Percentiles rank a stretch among this genome's conserved stretches.
Evolutionary conservation across 1,140 invertebrate genomes (phyloP).

Genomic region (Drosophila rufa): DNA sequence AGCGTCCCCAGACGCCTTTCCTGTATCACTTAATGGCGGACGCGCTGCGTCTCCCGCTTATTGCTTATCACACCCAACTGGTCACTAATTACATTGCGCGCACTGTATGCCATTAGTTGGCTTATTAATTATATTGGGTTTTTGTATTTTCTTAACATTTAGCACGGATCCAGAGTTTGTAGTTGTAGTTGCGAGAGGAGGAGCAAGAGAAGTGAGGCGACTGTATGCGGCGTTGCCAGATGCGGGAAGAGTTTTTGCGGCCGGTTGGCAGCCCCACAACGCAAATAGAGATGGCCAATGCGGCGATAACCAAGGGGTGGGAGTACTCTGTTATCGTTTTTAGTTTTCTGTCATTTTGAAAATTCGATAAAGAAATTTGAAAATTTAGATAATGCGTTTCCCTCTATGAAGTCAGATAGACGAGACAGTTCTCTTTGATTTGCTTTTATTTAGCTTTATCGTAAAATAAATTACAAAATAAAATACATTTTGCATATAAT

Average conservation of each 20-base stretch:
- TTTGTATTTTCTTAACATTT: constrained; percentile 35
- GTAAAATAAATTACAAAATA: constrained; percentile 83
- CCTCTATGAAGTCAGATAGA: too few relatives aligned
- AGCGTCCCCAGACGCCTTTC: constrained; percentile 41
- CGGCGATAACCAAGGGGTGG: not conserved
- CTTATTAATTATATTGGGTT: constrained; percentile 19
- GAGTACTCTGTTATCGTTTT: not conserved
- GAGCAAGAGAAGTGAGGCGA: constrained; percentile 19
- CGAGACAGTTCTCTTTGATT: constrained; percentile 50
- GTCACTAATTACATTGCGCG: constrained; percentile 28
- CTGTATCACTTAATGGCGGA: constrained; percentile 17
- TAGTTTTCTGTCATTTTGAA: too few relatives aligned
- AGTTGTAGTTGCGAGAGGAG: constrained; percentile 34
- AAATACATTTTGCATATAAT: constrained; percentile 77
- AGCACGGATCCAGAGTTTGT: constrained; percentile 30
- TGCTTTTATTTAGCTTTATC: constrained; percentile 73
- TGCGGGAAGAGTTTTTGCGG: not conserved
- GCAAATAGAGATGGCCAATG: not conserved
- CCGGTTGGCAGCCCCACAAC: constrained; percentile 1
- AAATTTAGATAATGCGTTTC: not conserved
- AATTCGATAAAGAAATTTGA: not conserved
- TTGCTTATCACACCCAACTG: constrained; percentile 4
- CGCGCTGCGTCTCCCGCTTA: constrained; percentile 10
- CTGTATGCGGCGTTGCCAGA: constrained; percentile 3
- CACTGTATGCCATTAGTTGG: constrained; percentile 21